Percentiles rank a stretch among this genome's conserved stretches.
phyloP scores from a whole-genome alignment of 2,888 invertebrate genomes.

The Metallyticus violacea region DNA sequence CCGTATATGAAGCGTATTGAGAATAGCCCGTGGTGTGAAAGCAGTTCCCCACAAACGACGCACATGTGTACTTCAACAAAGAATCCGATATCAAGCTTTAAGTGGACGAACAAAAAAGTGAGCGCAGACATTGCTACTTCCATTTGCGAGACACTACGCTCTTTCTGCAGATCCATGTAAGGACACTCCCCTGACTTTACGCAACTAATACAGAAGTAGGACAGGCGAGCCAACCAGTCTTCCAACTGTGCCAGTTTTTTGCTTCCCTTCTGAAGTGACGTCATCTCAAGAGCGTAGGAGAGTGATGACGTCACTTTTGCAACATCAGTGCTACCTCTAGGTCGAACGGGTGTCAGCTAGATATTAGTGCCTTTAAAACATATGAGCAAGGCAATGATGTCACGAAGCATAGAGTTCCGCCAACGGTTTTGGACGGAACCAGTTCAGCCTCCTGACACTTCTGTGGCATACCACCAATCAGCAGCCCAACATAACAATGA shows the following conservation, averaged over 20 bases:
- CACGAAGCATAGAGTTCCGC: neutral
- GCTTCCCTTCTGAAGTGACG: neutral
- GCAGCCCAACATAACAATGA: neutral
- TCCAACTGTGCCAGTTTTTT: neutral
- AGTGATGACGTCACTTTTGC: neutral
- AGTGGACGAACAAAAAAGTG: neutral
- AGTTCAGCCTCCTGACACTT: neutral
- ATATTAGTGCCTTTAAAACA: neutral
- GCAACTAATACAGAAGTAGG: neutral
- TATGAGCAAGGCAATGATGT: neutral
- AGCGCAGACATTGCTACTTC: neutral
- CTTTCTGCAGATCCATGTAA: neutral
- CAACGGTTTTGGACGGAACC: neutral
- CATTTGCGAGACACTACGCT: neutral
- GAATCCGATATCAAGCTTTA: neutral
- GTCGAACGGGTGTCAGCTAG: neutral
- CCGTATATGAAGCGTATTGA: too few relatives aligned
- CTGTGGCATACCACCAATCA: neutral
- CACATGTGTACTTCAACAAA: neutral
- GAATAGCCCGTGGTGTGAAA: too few relatives aligned
- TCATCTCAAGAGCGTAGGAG: neutral
- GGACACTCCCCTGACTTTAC: neutral
- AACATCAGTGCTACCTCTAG: neutral
- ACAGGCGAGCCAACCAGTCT: neutral
- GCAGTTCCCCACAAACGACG: neutral